Conservation (phyloP, 2,113 vertebrate genomes). For the Dasyprocta punctata region DNA sequence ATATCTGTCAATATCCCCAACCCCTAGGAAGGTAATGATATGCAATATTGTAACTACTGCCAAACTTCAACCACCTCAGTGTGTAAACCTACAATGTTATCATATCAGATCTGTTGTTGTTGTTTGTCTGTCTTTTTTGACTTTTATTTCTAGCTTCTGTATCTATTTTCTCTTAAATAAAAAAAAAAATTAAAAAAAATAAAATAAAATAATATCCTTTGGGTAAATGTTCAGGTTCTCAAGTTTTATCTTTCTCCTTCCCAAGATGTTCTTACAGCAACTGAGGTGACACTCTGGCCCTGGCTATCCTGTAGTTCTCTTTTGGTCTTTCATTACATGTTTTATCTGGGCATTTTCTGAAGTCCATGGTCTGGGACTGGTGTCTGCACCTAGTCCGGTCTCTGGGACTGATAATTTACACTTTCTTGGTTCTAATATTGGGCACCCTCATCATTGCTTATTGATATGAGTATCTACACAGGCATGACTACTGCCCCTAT, state of each 20-base stretch:
- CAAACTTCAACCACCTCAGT: too few species aligned
- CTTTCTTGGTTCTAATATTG: background rate
- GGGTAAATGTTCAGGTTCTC: background rate
- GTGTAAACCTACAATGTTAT: too few species aligned
- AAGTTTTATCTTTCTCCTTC: background rate
- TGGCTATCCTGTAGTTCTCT: background rate
- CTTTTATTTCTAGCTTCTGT: too few species aligned
- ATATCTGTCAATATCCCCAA: too few species aligned
- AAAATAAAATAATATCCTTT: too few species aligned
- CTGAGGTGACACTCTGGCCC: background rate
- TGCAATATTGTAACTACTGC: too few species aligned
- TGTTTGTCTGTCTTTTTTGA: too few species aligned
- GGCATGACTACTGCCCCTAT: background rate
- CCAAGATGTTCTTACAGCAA: background rate
- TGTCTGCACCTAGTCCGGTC: background rate
- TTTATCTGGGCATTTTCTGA: background rate
- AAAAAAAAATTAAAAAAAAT: too few species aligned
- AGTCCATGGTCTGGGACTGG: background rate
- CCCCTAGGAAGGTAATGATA: too few species aligned
- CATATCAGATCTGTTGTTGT: too few species aligned
- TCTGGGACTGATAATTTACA: conserved; percentile 3
- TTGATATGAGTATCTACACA: background rate
- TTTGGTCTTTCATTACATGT: background rate
- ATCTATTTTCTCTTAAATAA: too few species aligned
- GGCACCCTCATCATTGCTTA: background rate